A percentile compares a stretch with the other conserved stretches of the same genome.
Conservation (phyloP, 2,888 invertebrate genomes). For the Acronicta psi region DNA sequence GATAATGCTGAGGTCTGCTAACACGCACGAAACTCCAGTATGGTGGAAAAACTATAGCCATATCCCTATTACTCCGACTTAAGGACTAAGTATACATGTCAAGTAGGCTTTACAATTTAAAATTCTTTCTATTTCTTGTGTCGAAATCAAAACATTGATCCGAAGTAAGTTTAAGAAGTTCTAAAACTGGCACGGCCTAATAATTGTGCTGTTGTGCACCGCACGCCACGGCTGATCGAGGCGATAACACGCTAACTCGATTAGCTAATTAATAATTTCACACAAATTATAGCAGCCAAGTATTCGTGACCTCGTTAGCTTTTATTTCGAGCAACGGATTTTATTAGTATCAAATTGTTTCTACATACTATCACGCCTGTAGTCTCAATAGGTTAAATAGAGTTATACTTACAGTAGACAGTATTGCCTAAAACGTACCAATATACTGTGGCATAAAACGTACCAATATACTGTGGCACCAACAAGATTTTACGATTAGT, state of each 20-base stretch:
- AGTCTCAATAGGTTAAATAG: too few relatives aligned
- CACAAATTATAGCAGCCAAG: slow-evolving; percentile 77
- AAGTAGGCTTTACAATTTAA: background rate
- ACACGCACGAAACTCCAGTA: too few relatives aligned
- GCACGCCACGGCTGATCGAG: slow-evolving; percentile 52
- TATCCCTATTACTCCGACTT: too few relatives aligned
- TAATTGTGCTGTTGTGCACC: slow-evolving; percentile 32
- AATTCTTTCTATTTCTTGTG: background rate
- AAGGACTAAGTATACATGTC: too few relatives aligned
- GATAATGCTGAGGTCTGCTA: too few relatives aligned
- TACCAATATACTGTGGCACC: too few relatives aligned
- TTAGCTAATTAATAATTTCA: slow-evolving; percentile 84
- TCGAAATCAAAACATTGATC: slow-evolving; percentile 6
- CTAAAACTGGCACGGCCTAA: slow-evolving; percentile 6
- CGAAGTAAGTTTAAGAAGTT: slow-evolving; percentile 8
- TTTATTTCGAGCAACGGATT: slow-evolving; percentile 45
- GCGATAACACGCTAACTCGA: slow-evolving; percentile 70
- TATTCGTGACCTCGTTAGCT: slow-evolving; percentile 55
- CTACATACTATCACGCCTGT: slow-evolving; percentile 1
- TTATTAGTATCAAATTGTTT: slow-evolving; percentile 39
- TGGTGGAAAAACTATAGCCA: too few relatives aligned
- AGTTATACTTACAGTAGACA: too few relatives aligned
- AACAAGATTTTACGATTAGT: too few relatives aligned
- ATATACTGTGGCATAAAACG: too few relatives aligned
- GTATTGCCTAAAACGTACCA: too few relatives aligned